Percentiles rank a stretch among this genome's conserved stretches.
Evolutionary conservation across 2,113 vertebrate species (phyloP).

Genomic region (Anhinga anhinga): DNA sequence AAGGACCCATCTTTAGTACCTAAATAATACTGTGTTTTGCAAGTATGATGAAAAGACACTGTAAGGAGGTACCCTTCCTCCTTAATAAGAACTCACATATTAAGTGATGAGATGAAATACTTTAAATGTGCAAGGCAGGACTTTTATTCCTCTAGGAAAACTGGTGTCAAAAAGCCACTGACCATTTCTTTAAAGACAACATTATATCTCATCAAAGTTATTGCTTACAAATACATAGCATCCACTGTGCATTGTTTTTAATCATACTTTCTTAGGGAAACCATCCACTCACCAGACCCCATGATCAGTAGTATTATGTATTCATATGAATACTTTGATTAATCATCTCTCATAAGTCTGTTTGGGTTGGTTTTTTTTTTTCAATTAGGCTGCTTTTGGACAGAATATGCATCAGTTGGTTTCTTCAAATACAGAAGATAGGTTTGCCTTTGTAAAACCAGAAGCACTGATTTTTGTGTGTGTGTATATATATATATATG

Average conservation of each 20-base stretch:
- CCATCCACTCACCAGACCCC: not conserved
- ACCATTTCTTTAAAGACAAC: not conserved
- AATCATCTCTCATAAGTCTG: not conserved
- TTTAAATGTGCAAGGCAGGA: not conserved
- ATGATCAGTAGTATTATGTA: not conserved
- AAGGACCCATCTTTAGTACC: not conserved
- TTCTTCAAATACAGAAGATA: not conserved
- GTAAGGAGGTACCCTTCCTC: not conserved
- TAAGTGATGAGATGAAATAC: not conserved
- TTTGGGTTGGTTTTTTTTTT: not conserved
- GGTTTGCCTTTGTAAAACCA: not conserved
- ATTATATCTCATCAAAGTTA: not conserved
- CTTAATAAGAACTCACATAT: not conserved
- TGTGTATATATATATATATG: too few species aligned
- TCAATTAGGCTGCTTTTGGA: not conserved
- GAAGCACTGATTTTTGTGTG: not conserved
- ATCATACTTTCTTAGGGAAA: not conserved
- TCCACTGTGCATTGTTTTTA: not conserved
- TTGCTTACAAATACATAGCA: not conserved
- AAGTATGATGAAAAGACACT: not conserved
- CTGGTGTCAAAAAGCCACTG: not conserved
- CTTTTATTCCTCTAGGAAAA: not conserved
- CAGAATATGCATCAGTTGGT: not conserved
- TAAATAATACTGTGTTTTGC: not conserved
- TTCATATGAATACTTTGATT: not conserved